A percentile compares a stretch with the other conserved stretches of the same genome.
Evolutionary conservation across 2,888 invertebrate genomes (phyloP).

Genomic region (Vannuccia rotundouncinata): DNA sequence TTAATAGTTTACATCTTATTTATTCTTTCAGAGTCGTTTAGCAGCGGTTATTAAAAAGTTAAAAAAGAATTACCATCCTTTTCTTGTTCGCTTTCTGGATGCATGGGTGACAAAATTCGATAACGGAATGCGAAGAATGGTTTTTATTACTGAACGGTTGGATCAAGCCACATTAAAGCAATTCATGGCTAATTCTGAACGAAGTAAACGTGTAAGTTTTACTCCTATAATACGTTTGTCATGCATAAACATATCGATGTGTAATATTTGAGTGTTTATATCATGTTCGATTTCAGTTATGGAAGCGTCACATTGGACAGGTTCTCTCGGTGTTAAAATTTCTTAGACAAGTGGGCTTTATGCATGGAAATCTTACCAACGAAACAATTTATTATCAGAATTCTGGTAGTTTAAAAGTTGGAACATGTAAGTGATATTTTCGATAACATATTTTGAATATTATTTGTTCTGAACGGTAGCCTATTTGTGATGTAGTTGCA

Average conservation of each 20-base stretch:
- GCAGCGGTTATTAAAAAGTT: conserved; percentile 36
- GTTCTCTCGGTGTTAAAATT: conserved; percentile 38
- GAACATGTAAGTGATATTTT: conserved; percentile 34
- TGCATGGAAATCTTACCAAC: conserved; percentile 38
- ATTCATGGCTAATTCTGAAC: conserved; percentile 37
- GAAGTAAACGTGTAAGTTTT: conserved; percentile 7
- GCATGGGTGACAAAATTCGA: conserved; percentile 37
- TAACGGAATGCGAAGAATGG: conserved; percentile 29
- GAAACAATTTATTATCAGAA: conserved; percentile 41
- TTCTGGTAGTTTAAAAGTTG: conserved; percentile 38
- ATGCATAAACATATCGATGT: no score
- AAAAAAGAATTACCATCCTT: conserved; percentile 40
- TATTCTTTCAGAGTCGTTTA: conserved; percentile 35
- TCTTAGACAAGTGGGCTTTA: conserved; percentile 37
- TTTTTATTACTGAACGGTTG: conserved; percentile 38
- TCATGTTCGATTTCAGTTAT: no score
- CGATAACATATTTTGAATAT: background rate
- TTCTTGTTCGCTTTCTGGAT: conserved; percentile 39
- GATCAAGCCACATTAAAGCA: conserved; percentile 40
- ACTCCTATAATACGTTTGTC: no score
- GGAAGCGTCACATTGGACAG: conserved; percentile 37
- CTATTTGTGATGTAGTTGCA: background rate
- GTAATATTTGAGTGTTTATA: no score
- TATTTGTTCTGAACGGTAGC: background rate
- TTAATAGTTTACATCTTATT: background rate